phyloP scores from a whole-genome alignment of 2,888 invertebrate species.

The Meta bourneti region DNA sequence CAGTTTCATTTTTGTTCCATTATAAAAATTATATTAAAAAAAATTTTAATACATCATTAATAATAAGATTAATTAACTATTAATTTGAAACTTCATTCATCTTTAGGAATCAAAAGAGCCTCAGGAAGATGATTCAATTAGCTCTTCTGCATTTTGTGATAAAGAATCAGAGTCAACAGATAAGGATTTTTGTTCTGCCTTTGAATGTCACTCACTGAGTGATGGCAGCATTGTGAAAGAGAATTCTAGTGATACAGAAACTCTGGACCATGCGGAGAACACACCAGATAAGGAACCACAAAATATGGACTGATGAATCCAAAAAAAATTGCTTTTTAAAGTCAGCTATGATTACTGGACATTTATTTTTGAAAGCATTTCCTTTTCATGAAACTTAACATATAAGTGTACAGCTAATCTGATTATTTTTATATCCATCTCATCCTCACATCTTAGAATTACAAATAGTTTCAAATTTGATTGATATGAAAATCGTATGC shows the following conservation, averaged over 20 bases:
- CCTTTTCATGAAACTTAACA: background rate
- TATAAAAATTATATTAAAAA: background rate
- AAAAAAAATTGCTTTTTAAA: background rate
- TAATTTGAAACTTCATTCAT: constrained; percentile 56
- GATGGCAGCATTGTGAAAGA: constrained; percentile 9
- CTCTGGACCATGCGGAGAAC: background rate
- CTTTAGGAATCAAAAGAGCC: constrained; percentile 49
- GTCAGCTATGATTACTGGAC: background rate
- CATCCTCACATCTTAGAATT: background rate
- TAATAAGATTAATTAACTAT: background rate
- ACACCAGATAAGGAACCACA: constrained; percentile 2
- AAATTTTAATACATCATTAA: no score
- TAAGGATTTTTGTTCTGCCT: constrained; percentile 19
- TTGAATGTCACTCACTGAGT: background rate
- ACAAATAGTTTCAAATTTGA: no score
- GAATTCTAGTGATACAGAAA: constrained; percentile 3
- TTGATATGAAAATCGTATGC: no score
- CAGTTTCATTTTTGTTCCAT: background rate
- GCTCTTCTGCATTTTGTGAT: constrained; percentile 26
- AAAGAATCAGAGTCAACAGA: constrained; percentile 26
- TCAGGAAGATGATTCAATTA: constrained; percentile 50
- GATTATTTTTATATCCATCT: constrained; percentile 30
- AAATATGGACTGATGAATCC: background rate
- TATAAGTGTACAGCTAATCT: background rate
- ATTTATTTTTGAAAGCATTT: background rate